These are phyloP conservation scores for Pteronotus mesoamericanus DNA, from an alignment of 2,797 vertebrate species.

Conservation along the genomic window DNA sequence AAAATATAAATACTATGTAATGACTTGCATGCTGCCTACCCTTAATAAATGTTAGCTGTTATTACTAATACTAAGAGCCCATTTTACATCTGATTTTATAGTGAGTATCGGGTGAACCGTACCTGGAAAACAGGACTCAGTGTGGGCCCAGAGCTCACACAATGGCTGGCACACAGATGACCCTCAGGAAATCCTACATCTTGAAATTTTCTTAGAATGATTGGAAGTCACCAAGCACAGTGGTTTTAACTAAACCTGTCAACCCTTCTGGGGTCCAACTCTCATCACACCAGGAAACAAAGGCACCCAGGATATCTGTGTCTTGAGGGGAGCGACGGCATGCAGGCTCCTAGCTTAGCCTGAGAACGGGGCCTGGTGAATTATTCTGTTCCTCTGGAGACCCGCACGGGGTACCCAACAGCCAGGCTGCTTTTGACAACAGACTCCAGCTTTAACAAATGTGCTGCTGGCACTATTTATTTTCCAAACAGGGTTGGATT, in stretches of 20 bases:
- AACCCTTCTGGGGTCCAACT: not conserved
- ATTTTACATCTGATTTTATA: not conserved
- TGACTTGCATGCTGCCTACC: not conserved
- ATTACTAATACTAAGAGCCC: not conserved
- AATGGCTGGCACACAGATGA: not conserved
- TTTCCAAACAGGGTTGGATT: not conserved
- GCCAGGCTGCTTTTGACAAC: not conserved
- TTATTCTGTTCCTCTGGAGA: not conserved
- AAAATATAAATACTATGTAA: not conserved
- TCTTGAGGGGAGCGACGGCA: rapidly evolving
- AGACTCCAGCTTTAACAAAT: not conserved
- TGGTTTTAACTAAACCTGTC: not conserved
- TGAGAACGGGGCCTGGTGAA: rapidly evolving
- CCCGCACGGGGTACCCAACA: not conserved
- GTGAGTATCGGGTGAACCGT: not conserved
- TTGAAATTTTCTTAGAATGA: not conserved
- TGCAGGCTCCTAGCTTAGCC: not conserved
- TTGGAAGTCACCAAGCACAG: not conserved
- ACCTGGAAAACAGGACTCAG: not conserved
- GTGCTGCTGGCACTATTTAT: not conserved
- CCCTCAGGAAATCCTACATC: not conserved
- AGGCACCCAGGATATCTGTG: not conserved
- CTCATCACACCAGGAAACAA: not conserved
- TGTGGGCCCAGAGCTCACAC: rapidly evolving
- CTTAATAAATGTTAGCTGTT: not conserved